phyloP scores from a whole-genome alignment of 2,113 vertebrate genomes.

The Pavo muticus region DNA sequence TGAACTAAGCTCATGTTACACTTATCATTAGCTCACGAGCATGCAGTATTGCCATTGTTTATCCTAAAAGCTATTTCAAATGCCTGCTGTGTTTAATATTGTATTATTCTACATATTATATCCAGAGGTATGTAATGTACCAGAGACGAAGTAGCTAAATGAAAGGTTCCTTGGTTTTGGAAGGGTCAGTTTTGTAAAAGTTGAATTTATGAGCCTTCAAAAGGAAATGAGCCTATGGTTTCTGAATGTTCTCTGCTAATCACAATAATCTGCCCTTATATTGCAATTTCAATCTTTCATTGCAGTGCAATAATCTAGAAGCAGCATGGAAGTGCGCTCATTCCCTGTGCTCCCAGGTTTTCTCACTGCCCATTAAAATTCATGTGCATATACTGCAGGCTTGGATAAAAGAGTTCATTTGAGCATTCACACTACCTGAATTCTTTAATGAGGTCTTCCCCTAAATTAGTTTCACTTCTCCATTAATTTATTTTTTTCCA shows the following conservation, averaged over 20 bases:
- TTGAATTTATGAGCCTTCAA: background rate
- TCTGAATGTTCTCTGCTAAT: slow-evolving; percentile 12
- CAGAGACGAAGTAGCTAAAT: background rate
- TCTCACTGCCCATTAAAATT: slow-evolving; percentile 31
- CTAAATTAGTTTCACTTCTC: background rate
- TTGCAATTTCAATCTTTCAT: background rate
- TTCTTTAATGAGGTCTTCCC: slow-evolving; percentile 13
- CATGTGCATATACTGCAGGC: background rate
- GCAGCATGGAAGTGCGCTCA: background rate
- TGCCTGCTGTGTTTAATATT: background rate
- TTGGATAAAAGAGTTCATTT: slow-evolving; percentile 16
- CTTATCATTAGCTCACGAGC: background rate
- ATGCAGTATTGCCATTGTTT: background rate
- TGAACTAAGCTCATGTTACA: background rate
- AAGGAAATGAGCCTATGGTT: slow-evolving; percentile 11
- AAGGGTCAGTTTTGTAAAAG: background rate
- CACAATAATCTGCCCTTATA: background rate
- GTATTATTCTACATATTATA: background rate
- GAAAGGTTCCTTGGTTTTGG: background rate
- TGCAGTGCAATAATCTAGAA: background rate
- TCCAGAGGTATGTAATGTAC: background rate
- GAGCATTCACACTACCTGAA: background rate
- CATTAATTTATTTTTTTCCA: background rate
- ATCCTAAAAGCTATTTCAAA: background rate
- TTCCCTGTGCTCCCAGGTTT: background rate